Evolutionary conservation across 1,140 invertebrate genomes (phyloP).

Genomic region (Gonatopus flavifemur): DNA sequence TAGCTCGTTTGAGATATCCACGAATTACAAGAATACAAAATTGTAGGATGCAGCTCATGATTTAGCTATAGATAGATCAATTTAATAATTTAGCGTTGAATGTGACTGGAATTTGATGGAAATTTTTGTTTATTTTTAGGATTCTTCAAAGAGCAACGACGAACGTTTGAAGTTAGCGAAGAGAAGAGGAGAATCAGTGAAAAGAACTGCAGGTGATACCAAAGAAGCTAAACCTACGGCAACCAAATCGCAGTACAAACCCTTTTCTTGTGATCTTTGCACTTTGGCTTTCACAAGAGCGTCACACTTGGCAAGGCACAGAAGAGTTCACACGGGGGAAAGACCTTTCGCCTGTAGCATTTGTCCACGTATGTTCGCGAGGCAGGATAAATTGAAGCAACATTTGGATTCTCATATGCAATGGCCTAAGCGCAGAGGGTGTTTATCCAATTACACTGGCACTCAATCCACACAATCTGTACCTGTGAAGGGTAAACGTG

Average conservation of each 20-base stretch:
- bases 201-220: slow-evolving; percentile 6
- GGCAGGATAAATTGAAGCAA: slow-evolving; percentile 61
- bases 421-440: slow-evolving; percentile 40
- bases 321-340: slow-evolving; percentile 66
- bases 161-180: slow-evolving; percentile 23
- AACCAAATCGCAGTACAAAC: slow-evolving; percentile 43
- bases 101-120: no score
- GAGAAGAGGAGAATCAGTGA: slow-evolving; percentile 27
- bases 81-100: no score
- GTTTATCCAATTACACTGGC: slow-evolving; percentile 8
- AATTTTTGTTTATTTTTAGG: slow-evolving; percentile 28
- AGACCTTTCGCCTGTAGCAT: slow-evolving; percentile 61
- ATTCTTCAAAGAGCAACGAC: slow-evolving; percentile 30
- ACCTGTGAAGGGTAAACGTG: slow-evolving; percentile 42
- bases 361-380: slow-evolving; percentile 70
- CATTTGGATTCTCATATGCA: slow-evolving; percentile 60
- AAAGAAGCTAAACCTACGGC: slow-evolving; percentile 17
- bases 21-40: no score
- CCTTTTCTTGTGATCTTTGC: slow-evolving; percentile 58
- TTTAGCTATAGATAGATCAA: no score
- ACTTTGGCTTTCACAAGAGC: slow-evolving; percentile 62
- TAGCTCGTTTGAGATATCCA: no score
- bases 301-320: slow-evolving; percentile 75
- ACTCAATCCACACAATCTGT: slow-evolving; percentile 6
- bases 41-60: no score